These are phyloP conservation scores for Orthosia incerta DNA, from an alignment of 2,888 invertebrate species.

Conservation along the genomic window DNA sequence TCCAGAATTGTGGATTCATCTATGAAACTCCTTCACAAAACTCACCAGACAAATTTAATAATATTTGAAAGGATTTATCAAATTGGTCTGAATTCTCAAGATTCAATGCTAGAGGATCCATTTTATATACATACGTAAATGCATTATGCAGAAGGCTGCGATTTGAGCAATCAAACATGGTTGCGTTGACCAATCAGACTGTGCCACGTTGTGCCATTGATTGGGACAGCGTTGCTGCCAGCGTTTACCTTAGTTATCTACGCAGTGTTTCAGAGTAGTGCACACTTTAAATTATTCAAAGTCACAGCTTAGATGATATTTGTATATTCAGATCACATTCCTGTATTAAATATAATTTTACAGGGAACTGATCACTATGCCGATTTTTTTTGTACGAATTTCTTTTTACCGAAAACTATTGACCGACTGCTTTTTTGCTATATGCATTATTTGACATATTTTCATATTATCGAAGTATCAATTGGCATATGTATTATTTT, in stretches of 20 bases:
- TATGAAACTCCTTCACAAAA: neutral
- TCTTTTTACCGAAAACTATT: too few species aligned
- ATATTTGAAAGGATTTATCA: neutral
- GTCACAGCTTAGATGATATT: neutral
- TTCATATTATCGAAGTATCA: too few species aligned
- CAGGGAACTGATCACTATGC: too few species aligned
- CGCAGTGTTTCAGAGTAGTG: neutral
- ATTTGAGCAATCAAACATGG: slow-evolving; percentile 45
- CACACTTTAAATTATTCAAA: slow-evolving; percentile 2
- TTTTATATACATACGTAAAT: slow-evolving; percentile 13
- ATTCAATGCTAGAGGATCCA: neutral
- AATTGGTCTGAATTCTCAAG: neutral
- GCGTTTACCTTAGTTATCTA: slow-evolving; percentile 38
- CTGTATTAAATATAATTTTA: neutral
- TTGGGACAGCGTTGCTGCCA: slow-evolving; percentile 11
- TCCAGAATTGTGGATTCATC: neutral
- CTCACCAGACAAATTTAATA: neutral
- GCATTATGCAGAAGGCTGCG: slow-evolving; percentile 15
- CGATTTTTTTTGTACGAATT: too few species aligned
- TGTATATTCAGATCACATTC: neutral
- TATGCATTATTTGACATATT: too few species aligned
- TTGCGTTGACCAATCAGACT: slow-evolving; percentile 32
- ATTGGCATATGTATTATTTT: too few species aligned
- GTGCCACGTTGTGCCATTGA: slow-evolving; percentile 38
- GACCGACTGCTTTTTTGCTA: too few species aligned